Evolutionary conservation across 1,140 invertebrate species (phyloP), one percentile per base, ranked within the genome.

Genomic region (Drosophila novamexicana): DNA sequence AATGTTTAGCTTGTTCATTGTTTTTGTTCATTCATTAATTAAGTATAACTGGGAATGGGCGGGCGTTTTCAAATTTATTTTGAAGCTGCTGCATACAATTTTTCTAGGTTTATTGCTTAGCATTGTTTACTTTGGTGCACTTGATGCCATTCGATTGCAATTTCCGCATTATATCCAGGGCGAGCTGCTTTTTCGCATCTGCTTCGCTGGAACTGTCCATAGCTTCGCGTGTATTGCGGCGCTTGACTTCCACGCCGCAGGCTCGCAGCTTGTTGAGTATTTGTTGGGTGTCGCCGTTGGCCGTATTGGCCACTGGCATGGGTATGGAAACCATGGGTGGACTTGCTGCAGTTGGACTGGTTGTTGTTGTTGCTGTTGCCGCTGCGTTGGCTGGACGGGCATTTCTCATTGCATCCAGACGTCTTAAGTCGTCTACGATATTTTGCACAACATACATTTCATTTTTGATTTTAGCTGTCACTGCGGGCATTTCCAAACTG

Each of bases 121-220:
- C 18, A 32, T 42, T 66, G 29, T 67, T 78, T 5, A 91, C 66
- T 72, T 91, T 85, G 56, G 90, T 91, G 49, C 90, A 89, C 49
- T 77, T 71, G 6, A 91, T 89, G 2, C 89, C 89, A 40, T 91
- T 91, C 0, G 89, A 91, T 58, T 91, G 84, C 16, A 91, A 45
- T 40, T 91, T 91, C 0, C 74, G 79, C 71, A 91, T 75, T 4
- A 91, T 89, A n/a, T 85, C 89, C 1, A 91, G 64, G 7, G 89
- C 72, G 10, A 74, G 52, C 53, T 77, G 65, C 4, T 75, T 78
- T 50, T 81, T 75, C 29, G 42, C 47, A 0, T 5, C 10, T 10
- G 62, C 34, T 22, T 63, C 63, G 1, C 0, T 6, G 0, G 12
- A 4, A 22, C 8, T 32, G 9, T 37, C 36, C 0, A 8, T 2